Evolutionary conservation across 2,113 vertebrate species (phyloP), one percentile per base, ranked within the genome.

Genomic region (Pagrus major): DNA sequence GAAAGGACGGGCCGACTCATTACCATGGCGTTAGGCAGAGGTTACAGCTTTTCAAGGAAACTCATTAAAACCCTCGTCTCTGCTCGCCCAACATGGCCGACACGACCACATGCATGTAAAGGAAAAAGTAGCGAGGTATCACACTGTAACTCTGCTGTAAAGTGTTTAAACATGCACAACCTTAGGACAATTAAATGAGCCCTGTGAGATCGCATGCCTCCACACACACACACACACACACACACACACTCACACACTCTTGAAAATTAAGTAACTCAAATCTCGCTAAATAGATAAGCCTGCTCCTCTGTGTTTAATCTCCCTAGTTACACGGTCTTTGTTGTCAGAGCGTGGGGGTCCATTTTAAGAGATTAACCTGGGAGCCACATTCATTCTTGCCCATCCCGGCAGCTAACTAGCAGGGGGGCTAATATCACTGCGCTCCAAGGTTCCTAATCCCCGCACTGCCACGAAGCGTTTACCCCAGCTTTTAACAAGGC

Each of bases 351-450:
- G 23, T 61, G 16, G 70, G 83, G 77, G 81, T 84, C 86, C 83
- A 59, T 92, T 93, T 92, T 85, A 81, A 44, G 84, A 90, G 93
- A 92, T 93, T 93, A 94, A 94, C 93, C 91, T 88, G 84, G 55
- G 75, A 89, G 82, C 68, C 76, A 46, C 81, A 63, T 65, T 88
- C 54, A 35, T 59, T 75, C 71, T 25, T 35, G 86, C 59, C 86
- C 80, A 71, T 64, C 61, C 77, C 67, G 18, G 54, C 52, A 23
- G 85, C 78, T 89, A 92, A 90, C 91, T 87, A 86, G 87, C 86
- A 23, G 79, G 71, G 71, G 51, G 83, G 87, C 65, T 86, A 86
- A 92, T 91, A 84, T 87, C 54, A 11, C 59, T 70, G 33, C 27
- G 74, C 80, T 83, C 71, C 0, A 5, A 64, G 35, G 42, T 55